Conservation (phyloP, 2,888 invertebrate species). For the Trimorus sp. region DNA sequence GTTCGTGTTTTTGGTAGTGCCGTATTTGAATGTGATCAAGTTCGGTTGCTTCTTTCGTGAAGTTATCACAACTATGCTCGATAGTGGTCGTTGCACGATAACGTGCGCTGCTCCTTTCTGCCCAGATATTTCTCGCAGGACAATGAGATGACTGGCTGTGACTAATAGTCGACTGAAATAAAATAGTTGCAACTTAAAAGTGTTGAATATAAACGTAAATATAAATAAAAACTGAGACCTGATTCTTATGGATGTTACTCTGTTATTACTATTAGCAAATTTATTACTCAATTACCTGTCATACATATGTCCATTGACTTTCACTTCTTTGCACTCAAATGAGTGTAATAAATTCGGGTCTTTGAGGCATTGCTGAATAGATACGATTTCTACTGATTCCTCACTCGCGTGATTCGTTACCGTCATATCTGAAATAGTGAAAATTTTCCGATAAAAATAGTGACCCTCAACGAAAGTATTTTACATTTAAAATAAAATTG, state of each 20-base stretch:
- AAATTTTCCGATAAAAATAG: background rate
- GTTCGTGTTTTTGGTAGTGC: constrained; percentile 88
- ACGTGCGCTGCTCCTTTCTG: constrained; percentile 91
- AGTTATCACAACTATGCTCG: constrained; percentile 97
- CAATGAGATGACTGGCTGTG: constrained; percentile 92
- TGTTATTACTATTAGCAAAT: too few species aligned
- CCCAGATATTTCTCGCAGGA: constrained; percentile 90
- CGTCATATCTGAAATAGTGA: constrained; percentile 75
- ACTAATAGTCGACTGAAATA: constrained; percentile 90
- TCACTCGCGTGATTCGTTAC: constrained; percentile 82
- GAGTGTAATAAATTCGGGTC: constrained; percentile 92
- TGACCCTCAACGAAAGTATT: too few species aligned
- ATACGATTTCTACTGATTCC: constrained; percentile 90
- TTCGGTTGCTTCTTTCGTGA: constrained; percentile 97
- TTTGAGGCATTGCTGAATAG: constrained; percentile 90
- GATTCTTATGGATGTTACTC: too few species aligned
- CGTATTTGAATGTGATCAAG: constrained; percentile 98
- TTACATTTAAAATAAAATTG: background rate
- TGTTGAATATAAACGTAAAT: background rate
- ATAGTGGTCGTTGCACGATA: constrained; percentile 92
- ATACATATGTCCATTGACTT: constrained; percentile 93
- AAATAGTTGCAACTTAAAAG: background rate
- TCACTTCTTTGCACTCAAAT: constrained; percentile 96
- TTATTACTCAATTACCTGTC: constrained; percentile 83
- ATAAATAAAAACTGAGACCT: too few species aligned